Evolutionary conservation across 1,140 invertebrate genomes (phyloP), one percentile per base, ranked within the genome.

Genomic region (Plodia interpunctella): DNA sequence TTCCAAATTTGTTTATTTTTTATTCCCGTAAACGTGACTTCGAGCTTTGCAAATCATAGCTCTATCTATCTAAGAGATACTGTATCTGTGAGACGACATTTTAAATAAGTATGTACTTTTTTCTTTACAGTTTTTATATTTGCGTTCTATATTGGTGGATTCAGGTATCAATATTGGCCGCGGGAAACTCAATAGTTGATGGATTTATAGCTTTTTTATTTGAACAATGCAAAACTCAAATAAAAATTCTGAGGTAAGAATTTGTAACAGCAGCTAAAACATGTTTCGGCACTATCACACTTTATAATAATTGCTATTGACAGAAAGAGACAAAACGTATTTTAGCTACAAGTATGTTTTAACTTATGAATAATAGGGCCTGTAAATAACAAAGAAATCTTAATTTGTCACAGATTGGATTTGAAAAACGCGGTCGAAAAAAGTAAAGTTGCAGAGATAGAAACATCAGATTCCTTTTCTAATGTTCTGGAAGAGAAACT

Each of bases 171-270:
- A 77, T 75, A 76, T 62, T 80, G 2, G 82, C 76, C 15, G 60
- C 71, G 55, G 61, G 65, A 38, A 85, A 83, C 55, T 81, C 76
- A 17, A 70, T 72, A 2, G 74, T 82, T 51, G 82, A 85, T 58
- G 70, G 65, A 8, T 72, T 76, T 58, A 66, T 81, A 44, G 63
- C 77, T 9, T 78, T 72, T 52, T 59, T 80, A 5, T 60, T 80
- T 18, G 72, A 73, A 13, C 80, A 83, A 63, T 70, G 66, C 62
- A 72, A 76, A 59, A 72, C 76, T 19, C 82, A 85, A 60, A 49
- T 83, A 15, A 62, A 63, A 55, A 81, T 83, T 60, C 54, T 85
- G 19, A 78, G 75, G 82, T 85, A 55, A 63, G 55, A n/a, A n/a
- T 63, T 60, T 54, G 11, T 10, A 9, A 32, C 10, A 4, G 30